Evolutionary conservation across 1,140 invertebrate species (phyloP).

Genomic region (Tribolium castaneum): DNA sequence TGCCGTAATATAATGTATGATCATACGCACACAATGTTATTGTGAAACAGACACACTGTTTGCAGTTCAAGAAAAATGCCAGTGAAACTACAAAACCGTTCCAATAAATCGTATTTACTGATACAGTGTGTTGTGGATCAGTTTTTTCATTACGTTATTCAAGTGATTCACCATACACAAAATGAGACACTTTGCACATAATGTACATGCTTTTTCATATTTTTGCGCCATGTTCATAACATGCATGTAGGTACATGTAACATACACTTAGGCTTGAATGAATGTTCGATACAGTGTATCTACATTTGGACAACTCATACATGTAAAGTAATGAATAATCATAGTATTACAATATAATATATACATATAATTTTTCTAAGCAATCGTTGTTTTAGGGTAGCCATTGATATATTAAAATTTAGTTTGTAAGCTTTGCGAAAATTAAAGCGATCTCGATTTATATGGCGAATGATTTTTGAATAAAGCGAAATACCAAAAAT

Average conservation of each 20-base stretch:
- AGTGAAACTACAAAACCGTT: slow-evolving; percentile 21
- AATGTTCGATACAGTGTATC: slow-evolving; percentile 57
- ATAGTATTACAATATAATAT: slow-evolving; percentile 62
- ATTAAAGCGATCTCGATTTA: slow-evolving; percentile 63
- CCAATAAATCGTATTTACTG: slow-evolving; percentile 33
- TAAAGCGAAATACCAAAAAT: no score
- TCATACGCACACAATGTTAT: slow-evolving; percentile 45
- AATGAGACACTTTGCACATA: slow-evolving; percentile 24
- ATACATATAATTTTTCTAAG: slow-evolving; percentile 66
- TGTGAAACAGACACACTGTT: slow-evolving; percentile 38
- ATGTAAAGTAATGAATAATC: slow-evolving; percentile 62
- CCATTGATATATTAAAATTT: slow-evolving; percentile 62
- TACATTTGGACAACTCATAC: slow-evolving; percentile 61
- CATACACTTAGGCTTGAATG: slow-evolving; percentile 48
- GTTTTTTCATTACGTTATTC: slow-evolving; percentile 14
- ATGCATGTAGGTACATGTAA: slow-evolving; percentile 58
- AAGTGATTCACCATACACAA: slow-evolving; percentile 11
- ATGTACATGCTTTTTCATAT: slow-evolving; percentile 59
- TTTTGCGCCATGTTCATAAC: slow-evolving; percentile 49
- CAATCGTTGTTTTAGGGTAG: slow-evolving; percentile 65
- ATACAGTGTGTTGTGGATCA: slow-evolving; percentile 33
- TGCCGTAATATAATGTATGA: slow-evolving; percentile 42
- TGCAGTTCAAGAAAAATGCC: slow-evolving; percentile 42
- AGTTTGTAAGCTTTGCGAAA: slow-evolving; percentile 65
- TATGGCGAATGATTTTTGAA: slow-evolving; percentile 56